Evolutionary conservation across 2,113 vertebrate genomes (phyloP), one percentile per base, ranked within the genome.

Genomic region (Burhinus oedicnemus): DNA sequence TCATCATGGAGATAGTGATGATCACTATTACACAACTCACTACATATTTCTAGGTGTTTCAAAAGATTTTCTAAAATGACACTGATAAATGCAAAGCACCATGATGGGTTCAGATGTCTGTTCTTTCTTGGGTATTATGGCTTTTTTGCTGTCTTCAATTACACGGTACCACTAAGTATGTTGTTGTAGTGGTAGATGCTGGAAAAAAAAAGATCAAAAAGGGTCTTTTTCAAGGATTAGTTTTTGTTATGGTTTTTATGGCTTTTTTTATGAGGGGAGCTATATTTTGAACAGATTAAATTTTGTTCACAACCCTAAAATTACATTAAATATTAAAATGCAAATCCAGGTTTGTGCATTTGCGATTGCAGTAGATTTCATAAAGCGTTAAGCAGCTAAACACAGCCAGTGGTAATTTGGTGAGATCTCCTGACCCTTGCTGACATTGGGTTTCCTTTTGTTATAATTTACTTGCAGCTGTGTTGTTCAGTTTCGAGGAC

Each of bases 401-500:
- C 83, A 8, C 93, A 83, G 94, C 30, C 64, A 38, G 95, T 68
- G 89, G 93, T 97, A 81, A 95, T 96, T 93, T 72, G 52, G 89
- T 78, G 87, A 94, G 91, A 40, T 89, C 82, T 95, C 78, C 91
- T 91, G 94, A 89, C 93, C 96, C 87, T 79, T 44, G 52, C 82
- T 91, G 96, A 85, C 88, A 61, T 4, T 40, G 65, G 84, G 61
- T 90, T 95, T 92, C 83, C 75, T 92, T 94, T 89, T 83, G 88
- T 89, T 93, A 47, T 17, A 79, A 92, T 95, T 91, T 95, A 81
- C 93, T 95, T 87, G 79, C 57, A 95, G 81, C 93, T 95, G 55
- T 92, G 88, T 95, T 97, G 91, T 91, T 97, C 54, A 89, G 18
- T 92, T 95, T 94, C n/a, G 25, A 95, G 78, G 32, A 88, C 58